Percentiles rank a stretch among this genome's conserved stretches.
Conservation (phyloP, 1,140 invertebrate genomes). For the Prorops nasuta region DNA sequence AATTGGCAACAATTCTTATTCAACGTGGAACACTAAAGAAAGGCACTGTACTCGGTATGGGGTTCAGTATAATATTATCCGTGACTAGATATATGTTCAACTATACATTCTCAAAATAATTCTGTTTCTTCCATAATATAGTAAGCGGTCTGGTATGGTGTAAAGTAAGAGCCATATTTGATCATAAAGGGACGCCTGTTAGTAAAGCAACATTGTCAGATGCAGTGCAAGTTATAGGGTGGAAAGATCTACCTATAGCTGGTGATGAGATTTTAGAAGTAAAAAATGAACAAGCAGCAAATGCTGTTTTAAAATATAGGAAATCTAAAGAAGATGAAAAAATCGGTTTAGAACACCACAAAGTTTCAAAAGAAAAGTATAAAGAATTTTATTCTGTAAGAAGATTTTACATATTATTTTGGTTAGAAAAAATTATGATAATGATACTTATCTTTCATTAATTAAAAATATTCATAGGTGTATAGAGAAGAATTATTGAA, state of each 20-base stretch:
- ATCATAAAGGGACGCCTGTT: conserved; percentile 72
- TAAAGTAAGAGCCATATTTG: conserved; percentile 83
- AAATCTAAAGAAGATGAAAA: conserved; percentile 58
- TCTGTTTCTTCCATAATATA: conserved; percentile 5
- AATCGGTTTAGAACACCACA: conserved; percentile 62
- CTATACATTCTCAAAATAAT: not conserved
- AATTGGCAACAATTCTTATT: conserved; percentile 84
- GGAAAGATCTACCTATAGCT: conserved; percentile 81
- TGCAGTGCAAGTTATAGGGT: conserved; percentile 87
- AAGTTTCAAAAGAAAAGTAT: conserved; percentile 66
- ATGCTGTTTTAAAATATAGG: conserved; percentile 68
- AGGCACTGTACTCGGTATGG: conserved; percentile 67
- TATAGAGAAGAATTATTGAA: too few species aligned
- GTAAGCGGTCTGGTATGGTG: conserved; percentile 81
- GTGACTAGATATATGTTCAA: too few species aligned
- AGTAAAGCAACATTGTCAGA: conserved; percentile 72
- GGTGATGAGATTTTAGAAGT: conserved; percentile 88
- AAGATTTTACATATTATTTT: conserved; percentile 6
- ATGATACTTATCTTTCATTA: too few species aligned
- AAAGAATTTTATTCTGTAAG: conserved; percentile 62
- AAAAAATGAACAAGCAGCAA: conserved; percentile 70
- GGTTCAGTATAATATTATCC: not conserved
- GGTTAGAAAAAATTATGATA: too few species aligned
- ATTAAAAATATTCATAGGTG: too few species aligned
- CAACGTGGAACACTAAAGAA: conserved; percentile 86